Evolutionary conservation across 2,888 invertebrate genomes (phyloP), one percentile per base, ranked within the genome.

Genomic region (Biston betularia): DNA sequence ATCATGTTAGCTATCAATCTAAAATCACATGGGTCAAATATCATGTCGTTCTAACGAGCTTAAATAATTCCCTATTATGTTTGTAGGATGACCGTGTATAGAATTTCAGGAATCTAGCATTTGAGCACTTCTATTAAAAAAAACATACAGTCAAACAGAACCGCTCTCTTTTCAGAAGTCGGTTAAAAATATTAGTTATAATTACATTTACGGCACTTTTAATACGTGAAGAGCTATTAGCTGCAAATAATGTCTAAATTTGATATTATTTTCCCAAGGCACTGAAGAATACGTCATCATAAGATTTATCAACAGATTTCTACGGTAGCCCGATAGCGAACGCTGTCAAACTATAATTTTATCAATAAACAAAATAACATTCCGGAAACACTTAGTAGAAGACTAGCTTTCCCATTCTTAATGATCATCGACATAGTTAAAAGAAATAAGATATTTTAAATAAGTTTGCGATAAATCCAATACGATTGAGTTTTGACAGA

Each of bases 201-300:
- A 33, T 34, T 44, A 9, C 38, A 57, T 46, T 57, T 57, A 57
- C 48, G 38, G 8, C 48, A 57, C 38, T 38, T 48, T 57, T 7
- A 12, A 15, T 0, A 15, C 11, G 57, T 46, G 48, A 35, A 48
- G 57, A 46, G 11, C 24, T 24, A 24, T 46, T 57, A 15, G 1
- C 15, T 45, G 48, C 48, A 57, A 48, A 57, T 48, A 45, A 38
- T 45, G 9, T 38, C 10, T 57, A 45, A 44, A 57, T 57, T 57
- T 48, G 57, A 48, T 48, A 57, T 38, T 48, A 12, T 11, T 8
- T 8, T 24, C 7, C 49, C 49, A 58, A 58, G 58, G 58, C 58
- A 58, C 58, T 58, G 58, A 42, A 50, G 15, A 58, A 35, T 58
- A 58, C 58, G 38, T 57, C 1, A 46, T 48, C 49, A 58, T 58